Conservation (phyloP, 2,797 vertebrate genomes). For the Parauchenoglanis ngamensis region DNA sequence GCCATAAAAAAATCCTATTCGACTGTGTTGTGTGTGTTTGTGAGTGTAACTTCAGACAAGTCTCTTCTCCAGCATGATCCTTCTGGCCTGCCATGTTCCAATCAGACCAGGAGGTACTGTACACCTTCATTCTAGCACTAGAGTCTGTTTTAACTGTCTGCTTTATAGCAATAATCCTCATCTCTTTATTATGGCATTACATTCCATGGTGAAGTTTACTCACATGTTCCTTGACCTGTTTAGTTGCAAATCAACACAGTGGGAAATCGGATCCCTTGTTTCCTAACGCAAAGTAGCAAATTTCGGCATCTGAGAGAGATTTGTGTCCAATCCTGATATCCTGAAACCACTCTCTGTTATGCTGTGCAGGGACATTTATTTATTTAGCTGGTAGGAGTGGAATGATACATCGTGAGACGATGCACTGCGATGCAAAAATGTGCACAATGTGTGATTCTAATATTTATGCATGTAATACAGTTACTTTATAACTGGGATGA, state of each 20-base stretch:
- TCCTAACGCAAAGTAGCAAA: neutral
- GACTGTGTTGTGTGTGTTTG: neutral
- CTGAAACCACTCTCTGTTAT: neutral
- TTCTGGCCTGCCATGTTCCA: conserved; percentile 56
- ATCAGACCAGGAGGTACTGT: conserved; percentile 53
- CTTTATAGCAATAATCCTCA: neutral
- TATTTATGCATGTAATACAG: neutral
- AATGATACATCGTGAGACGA: neutral
- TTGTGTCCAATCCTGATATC: neutral
- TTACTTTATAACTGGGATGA: neutral
- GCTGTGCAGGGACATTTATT: neutral
- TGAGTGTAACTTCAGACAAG: neutral
- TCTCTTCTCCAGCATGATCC: conserved; percentile 37
- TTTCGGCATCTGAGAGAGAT: neutral
- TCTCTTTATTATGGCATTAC: neutral
- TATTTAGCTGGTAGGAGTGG: neutral
- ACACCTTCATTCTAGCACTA: neutral
- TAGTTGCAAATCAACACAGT: neutral
- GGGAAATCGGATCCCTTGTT: neutral
- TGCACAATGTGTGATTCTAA: neutral
- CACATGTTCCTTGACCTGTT: neutral
- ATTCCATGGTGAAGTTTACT: neutral
- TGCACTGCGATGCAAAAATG: neutral
- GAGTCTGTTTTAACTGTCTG: neutral
- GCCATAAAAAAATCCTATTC: neutral